A percentile compares a stretch with the other conserved stretches of the same genome.
Evolutionary conservation across 2,888 invertebrate species (phyloP).

Genomic region (Platycheirus rosarum): DNA sequence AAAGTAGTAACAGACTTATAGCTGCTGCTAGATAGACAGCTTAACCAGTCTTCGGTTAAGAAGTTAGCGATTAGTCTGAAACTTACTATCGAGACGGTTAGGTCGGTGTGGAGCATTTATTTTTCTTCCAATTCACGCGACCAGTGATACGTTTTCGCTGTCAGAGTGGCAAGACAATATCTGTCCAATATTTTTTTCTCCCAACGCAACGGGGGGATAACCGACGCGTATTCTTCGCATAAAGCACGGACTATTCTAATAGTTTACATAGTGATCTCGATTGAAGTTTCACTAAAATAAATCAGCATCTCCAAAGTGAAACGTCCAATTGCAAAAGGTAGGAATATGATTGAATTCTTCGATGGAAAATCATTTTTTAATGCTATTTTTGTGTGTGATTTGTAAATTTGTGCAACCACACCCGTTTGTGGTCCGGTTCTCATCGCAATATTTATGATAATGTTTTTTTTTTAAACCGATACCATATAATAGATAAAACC

Average conservation of each 20-base stretch:
- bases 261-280: constrained; percentile 22
- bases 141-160: constrained; percentile 13
- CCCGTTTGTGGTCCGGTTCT: constrained; percentile 49
- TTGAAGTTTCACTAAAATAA: constrained; percentile 42
- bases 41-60: constrained; percentile 53
- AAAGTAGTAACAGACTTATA: constrained; percentile 56
- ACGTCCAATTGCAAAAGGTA: constrained; percentile 47
- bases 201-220: constrained; percentile 2
- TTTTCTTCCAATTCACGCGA: constrained; percentile 31
- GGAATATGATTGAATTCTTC: constrained; percentile 26
- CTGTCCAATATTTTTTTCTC: constrained; percentile 16
- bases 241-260: constrained; percentile 24
- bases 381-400: background rate
- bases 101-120: constrained; percentile 19
- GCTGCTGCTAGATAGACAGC: constrained; percentile 47
- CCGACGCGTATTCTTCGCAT: constrained; percentile 19
- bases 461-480: no score
- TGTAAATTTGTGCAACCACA: constrained; percentile 43
- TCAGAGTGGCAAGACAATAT: constrained; percentile 38
- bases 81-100: constrained; percentile 41
- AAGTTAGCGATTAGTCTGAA: constrained; percentile 54
- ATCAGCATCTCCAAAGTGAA: constrained; percentile 41
- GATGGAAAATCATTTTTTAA: background rate
- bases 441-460: constrained; percentile 34
- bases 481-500: constrained; percentile 10